Conservation (phyloP, 2,797 vertebrate species). For the Pseudotriccus pelzelni region DNA sequence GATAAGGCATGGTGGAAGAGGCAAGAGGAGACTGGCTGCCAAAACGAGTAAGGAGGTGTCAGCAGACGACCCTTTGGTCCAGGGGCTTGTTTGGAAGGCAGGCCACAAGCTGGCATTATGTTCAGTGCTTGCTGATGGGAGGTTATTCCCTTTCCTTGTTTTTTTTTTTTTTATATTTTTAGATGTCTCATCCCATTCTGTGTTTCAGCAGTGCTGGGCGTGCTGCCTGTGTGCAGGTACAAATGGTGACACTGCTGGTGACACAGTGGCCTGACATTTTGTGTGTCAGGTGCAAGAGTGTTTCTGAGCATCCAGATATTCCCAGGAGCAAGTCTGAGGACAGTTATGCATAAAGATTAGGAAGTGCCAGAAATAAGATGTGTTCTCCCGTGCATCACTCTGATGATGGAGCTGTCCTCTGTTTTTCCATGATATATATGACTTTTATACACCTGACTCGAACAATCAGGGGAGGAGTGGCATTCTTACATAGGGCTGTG, state of each 20-base stretch:
- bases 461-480: neutral
- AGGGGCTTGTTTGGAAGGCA: neutral
- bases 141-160: neutral
- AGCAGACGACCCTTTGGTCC: neutral
- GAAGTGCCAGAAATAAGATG: neutral
- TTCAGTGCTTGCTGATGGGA: neutral
- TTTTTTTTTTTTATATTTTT: neutral
- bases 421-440: neutral
- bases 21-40: neutral
- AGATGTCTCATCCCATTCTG: fast-evolving
- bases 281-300: neutral
- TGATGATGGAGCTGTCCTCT: neutral
- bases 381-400: neutral
- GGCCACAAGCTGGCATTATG: fast-evolving
- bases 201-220: neutral
- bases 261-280: fast-evolving
- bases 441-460: fast-evolving
- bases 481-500: fast-evolving
- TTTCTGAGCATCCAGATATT: neutral
- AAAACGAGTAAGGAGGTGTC: neutral
- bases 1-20: neutral
- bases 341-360: neutral
- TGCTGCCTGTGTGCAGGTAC: neutral
- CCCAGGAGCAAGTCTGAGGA: neutral
- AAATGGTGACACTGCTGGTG: fast-evolving